Conservation (phyloP, 2,888 invertebrate species). For the Pseudanteris insignis region DNA sequence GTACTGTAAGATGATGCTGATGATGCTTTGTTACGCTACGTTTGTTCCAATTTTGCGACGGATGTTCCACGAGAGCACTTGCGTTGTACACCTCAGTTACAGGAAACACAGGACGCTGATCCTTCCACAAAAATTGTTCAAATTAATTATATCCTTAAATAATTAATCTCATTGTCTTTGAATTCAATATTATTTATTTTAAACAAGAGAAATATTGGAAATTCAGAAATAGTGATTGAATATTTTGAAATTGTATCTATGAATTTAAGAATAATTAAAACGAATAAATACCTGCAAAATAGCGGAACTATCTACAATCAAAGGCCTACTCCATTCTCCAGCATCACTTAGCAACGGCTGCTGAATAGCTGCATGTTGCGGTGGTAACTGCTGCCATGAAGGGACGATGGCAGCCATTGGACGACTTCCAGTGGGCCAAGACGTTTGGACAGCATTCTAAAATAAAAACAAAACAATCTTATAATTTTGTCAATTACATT, state of each 20-base stretch:
- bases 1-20: slow-evolving; percentile 71
- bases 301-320: slow-evolving; percentile 80
- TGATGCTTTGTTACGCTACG: slow-evolving; percentile 71
- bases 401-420: slow-evolving; percentile 83
- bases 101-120: slow-evolving; percentile 73
- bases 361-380: slow-evolving; percentile 71
- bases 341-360: slow-evolving; percentile 73
- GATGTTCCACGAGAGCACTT: slow-evolving; percentile 69
- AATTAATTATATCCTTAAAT: neutral
- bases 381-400: slow-evolving; percentile 83
- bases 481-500: too few species aligned
- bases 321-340: slow-evolving; percentile 77
- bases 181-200: too few species aligned
- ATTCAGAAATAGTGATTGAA: too few species aligned
- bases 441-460: slow-evolving; percentile 75
- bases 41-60: slow-evolving; percentile 67
- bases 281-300: slow-evolving; percentile 71
- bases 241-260: neutral
- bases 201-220: too few species aligned
- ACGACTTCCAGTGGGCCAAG: slow-evolving; percentile 76
- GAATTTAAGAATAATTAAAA: too few species aligned
- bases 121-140: slow-evolving; percentile 63
- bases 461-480: slow-evolving; percentile 13
- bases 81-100: slow-evolving; percentile 72
- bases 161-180: too few species aligned